A percentile compares a stretch with the other conserved stretches of the same genome.
phyloP scores from a whole-genome alignment of 2,113 vertebrate genomes.

The Crotalus viridis region DNA sequence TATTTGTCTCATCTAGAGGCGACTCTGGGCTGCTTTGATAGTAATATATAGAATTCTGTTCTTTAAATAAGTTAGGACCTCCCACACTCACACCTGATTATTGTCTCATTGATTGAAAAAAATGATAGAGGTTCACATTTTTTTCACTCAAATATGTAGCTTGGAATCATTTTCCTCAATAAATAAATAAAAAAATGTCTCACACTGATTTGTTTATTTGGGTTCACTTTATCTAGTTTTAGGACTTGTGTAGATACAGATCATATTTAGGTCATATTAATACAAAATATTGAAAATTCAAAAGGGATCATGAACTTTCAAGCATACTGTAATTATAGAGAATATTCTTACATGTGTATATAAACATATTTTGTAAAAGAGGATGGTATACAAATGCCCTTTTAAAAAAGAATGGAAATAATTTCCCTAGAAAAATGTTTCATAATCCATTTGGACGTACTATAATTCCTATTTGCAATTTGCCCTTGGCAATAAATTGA shows the following conservation, averaged over 20 bases:
- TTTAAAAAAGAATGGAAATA: not conserved
- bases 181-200: not conserved
- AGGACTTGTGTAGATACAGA: not conserved
- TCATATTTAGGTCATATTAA: not conserved
- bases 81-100: not conserved
- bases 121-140: not conserved
- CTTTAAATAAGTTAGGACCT: not conserved
- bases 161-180: not conserved
- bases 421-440: not conserved
- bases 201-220: not conserved
- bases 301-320: not conserved
- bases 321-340: not conserved
- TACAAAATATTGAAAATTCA: not conserved
- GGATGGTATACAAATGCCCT: not conserved
- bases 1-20: not conserved
- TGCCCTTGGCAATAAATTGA: slow-evolving; percentile 24
- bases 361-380: not conserved
- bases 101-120: not conserved
- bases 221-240: not conserved
- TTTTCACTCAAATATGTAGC: not conserved
- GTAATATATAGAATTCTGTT: not conserved
- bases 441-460: slow-evolving; percentile 25
- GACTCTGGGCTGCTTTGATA: not conserved
- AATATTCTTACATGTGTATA: not conserved
- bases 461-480: slow-evolving; percentile 21